These are phyloP conservation scores for Manacus vitellinus DNA, from an alignment of 2,113 vertebrate species.

Conservation along the genomic window DNA sequence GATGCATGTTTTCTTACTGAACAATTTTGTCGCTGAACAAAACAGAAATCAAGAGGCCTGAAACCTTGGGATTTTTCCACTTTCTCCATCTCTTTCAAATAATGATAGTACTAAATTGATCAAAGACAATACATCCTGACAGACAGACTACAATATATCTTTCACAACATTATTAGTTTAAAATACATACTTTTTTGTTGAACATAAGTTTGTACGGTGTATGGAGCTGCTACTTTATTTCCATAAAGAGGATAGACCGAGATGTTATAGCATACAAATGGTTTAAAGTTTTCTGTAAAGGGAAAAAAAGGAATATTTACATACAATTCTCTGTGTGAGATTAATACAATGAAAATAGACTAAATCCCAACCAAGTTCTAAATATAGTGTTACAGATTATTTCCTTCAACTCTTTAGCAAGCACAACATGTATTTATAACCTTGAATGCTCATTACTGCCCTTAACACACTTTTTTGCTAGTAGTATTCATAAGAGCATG, in stretches of 20 bases:
- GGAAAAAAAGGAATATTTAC: background rate
- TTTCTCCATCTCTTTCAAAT: background rate
- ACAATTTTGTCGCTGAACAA: background rate
- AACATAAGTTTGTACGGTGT: conserved; percentile 53
- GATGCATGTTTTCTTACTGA: background rate
- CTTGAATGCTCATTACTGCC: background rate
- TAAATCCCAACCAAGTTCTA: background rate
- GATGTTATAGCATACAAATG: conserved; percentile 72
- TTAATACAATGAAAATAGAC: background rate
- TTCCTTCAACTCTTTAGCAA: background rate
- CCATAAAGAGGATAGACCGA: conserved; percentile 71
- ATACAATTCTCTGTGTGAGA: background rate
- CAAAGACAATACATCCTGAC: background rate
- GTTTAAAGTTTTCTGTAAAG: conserved; percentile 63
- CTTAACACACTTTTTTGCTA: background rate
- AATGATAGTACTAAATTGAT: background rate
- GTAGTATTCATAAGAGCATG: background rate
- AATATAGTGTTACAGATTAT: background rate
- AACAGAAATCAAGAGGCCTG: background rate
- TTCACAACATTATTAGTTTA: background rate
- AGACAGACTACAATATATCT: background rate
- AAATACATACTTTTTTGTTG: conserved; percentile 71
- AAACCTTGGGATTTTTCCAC: background rate
- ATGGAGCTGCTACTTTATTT: conserved; percentile 42
- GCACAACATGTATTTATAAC: background rate